Conservation (phyloP, 1,140 invertebrate species). For the Megalopta genalis region DNA sequence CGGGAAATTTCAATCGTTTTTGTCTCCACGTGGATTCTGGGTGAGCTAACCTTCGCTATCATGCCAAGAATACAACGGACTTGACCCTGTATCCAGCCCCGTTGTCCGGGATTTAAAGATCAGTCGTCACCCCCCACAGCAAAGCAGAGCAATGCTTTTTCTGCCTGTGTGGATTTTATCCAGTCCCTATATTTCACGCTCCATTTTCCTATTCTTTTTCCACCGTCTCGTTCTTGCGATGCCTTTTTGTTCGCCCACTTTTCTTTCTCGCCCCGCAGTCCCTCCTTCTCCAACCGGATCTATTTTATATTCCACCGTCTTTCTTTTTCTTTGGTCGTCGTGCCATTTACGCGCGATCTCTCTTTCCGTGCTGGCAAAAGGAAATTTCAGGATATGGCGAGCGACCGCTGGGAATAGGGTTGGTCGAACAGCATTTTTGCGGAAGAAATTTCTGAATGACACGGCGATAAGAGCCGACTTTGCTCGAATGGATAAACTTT, state of each 20-base stretch:
- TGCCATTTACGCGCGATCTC: not conserved
- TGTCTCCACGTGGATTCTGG: not conserved
- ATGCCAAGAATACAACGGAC: not conserved
- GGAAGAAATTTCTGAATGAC: conserved; percentile 4
- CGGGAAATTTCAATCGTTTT: not conserved
- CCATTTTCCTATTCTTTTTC: no score
- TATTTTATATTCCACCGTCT: not conserved
- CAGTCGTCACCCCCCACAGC: not conserved
- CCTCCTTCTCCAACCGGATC: no score
- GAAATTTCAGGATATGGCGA: not conserved
- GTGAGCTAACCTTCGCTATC: conserved; percentile 39
- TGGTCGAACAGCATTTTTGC: not conserved
- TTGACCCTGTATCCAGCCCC: not conserved
- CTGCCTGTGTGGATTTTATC: not conserved
- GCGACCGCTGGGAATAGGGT: not conserved
- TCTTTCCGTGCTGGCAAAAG: not conserved
- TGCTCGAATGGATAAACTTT: conserved; percentile 1
- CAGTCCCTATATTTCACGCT: not conserved
- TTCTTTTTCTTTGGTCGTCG: not conserved
- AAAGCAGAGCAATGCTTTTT: not conserved
- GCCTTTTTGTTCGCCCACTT: not conserved
- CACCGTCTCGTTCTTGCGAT: not conserved
- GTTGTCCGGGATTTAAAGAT: conserved; percentile 6
- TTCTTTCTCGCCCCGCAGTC: not conserved
- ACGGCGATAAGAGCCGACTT: not conserved